Evolutionary conservation across 2,888 invertebrate genomes (phyloP), one percentile per base, ranked within the genome.

Genomic region (Luffia ferchaultella): DNA sequence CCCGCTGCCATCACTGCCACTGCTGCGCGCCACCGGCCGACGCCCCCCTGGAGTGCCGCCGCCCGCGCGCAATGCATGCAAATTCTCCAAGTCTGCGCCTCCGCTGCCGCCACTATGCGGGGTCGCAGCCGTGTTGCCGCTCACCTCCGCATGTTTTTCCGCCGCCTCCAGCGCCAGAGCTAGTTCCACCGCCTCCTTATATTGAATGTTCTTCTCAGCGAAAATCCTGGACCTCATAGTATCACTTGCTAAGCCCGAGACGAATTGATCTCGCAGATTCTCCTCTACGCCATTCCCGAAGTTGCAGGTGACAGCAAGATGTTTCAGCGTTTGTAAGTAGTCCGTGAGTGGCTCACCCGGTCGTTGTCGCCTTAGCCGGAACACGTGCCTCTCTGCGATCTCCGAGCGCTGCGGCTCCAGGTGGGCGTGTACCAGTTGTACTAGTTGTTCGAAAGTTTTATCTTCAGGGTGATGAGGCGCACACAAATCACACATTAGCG

Each of bases 401-500:
- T 47, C 48, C 42, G 43, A 52, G 47, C 20, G 46, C 20, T 15
- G 52, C 51, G 15, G 61, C 49, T 59, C 56, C 5, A 58, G 30
- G 42, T 59, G 57, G 1, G 55, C 47, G 1, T 50, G 50, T 0
- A 61, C 55, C 15, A 60, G n/a, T 5, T 30, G n/a, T n/a, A 58
- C 59, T 2, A 61, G 40, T 1, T 58, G 50, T 0, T 55, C 55
- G 41, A 52, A 61, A 3, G 50, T 48, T 53, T 57, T 60, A 2
- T 45, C 16, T 53, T 62, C 60, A 1, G 60, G 59, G 3, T 42
- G 15, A 0, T 46, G 46, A 0, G 61, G 63, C 2, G 61, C 52
- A 53, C 60, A 62, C 45, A 63, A 48, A 48, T 62, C 61, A 47
- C 57, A 58, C 58, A 58, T 58, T 16, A 61, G 44, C 9, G 46